phyloP scores from a whole-genome alignment of 53 echinoderm and acorn worm species.

The Paracentrotus lividus region DNA sequence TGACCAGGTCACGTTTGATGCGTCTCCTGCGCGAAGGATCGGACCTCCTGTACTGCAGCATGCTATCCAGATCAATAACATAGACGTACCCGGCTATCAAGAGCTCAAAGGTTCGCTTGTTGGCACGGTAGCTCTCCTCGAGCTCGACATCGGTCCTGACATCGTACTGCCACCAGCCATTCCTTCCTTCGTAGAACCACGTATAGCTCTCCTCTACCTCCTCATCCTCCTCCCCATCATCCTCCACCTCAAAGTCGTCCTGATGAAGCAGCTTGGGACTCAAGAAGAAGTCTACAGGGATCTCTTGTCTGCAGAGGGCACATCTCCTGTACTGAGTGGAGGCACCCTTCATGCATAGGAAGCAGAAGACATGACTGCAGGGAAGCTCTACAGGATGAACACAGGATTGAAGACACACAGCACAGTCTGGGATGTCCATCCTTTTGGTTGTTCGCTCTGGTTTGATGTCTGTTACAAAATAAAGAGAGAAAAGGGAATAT shows the following conservation, averaged over 20 bases:
- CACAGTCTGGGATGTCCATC: conserved; percentile 81
- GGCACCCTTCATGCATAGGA: conserved; percentile 96
- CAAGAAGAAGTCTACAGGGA: conserved; percentile 88
- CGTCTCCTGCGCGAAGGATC: conserved; percentile 93
- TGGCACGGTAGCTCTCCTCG: conserved; percentile 87
- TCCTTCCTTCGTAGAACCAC: conserved; percentile 98
- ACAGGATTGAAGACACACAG: conserved; percentile 94
- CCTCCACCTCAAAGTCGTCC: conserved; percentile 38
- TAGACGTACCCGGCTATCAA: conserved; percentile 96
- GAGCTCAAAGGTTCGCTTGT: conserved; percentile 90
- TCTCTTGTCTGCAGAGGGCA: conserved; percentile 92
- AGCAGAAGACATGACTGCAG: conserved; percentile 97
- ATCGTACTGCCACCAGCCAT: conserved; percentile 99
- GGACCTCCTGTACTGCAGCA: conserved; percentile 89
- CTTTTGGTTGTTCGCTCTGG: neutral
- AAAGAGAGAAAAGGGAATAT: neutral
- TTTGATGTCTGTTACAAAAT: neutral
- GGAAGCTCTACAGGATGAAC: conserved; percentile 93
- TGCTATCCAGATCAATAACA: conserved; percentile 93
- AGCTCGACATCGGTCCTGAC: conserved; percentile 88
- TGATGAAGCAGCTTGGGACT: conserved; percentile 80
- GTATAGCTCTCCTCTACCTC: conserved; percentile 77
- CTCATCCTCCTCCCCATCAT: conserved; percentile 31
- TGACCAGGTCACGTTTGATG: conserved; percentile 92
- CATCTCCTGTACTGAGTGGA: conserved; percentile 92